A percentile compares a stretch with the other conserved stretches of the same genome.
Evolutionary conservation across 2,888 invertebrate genomes (phyloP).

Genomic region (Apoda limacodes): DNA sequence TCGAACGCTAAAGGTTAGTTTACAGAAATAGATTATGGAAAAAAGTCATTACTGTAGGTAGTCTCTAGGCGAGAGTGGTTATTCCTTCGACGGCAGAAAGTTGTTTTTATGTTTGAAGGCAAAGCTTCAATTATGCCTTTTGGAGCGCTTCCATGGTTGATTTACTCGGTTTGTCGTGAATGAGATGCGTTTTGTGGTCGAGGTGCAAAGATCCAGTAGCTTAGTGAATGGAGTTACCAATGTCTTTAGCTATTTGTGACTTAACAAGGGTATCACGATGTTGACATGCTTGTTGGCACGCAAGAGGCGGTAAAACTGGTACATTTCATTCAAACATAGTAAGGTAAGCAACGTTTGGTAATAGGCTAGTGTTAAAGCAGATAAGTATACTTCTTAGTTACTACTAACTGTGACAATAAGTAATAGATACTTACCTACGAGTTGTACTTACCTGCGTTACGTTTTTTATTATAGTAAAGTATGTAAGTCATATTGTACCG

Average conservation of each 20-base stretch:
- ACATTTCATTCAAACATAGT: too few species aligned
- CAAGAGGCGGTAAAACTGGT: conserved; percentile 32
- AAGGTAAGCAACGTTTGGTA: too few species aligned
- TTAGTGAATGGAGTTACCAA: conserved; percentile 44
- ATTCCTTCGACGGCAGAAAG: conserved; percentile 53
- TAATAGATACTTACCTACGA: too few species aligned
- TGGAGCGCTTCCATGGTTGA: conserved; percentile 51
- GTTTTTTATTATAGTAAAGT: too few species aligned
- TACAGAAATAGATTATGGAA: conserved; percentile 57
- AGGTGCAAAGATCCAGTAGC: conserved; percentile 61
- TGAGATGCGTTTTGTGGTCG: conserved; percentile 60
- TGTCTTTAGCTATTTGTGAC: conserved; percentile 25
- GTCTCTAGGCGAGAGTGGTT: conserved; percentile 59
- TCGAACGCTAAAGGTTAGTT: conserved; percentile 14
- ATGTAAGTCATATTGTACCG: too few species aligned
- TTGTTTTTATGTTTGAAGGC: conserved; percentile 58
- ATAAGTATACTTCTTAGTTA: too few species aligned
- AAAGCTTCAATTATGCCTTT: conserved; percentile 41
- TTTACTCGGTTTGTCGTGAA: conserved; percentile 63
- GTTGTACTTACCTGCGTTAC: too few species aligned
- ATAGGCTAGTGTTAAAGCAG: too few species aligned
- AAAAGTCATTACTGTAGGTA: conserved; percentile 57
- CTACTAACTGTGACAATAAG: too few species aligned
- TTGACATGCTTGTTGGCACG: conserved; percentile 18
- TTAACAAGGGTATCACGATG: conserved; percentile 23